Base-by-base conservation (phyloP, 2,888 invertebrate species). In the Lomographa bimaculata region DNA sequence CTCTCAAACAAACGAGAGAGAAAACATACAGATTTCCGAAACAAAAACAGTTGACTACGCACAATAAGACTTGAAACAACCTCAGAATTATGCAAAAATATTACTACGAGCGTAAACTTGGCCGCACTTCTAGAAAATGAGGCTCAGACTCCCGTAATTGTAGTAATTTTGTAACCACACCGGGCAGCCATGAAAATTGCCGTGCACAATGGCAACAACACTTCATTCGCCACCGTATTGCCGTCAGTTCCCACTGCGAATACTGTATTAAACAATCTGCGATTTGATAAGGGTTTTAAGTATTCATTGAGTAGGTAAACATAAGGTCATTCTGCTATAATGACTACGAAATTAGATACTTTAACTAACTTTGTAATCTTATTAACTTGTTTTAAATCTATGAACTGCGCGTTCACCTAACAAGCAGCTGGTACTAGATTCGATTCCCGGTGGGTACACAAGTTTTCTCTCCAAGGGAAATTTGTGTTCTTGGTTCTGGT, bases 261-360 rank as follows among this genome's bases (percentile, higher is more conserved):
- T 20, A 32, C 25, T 32, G 34, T 41, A 11, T 32, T 42, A 30
- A 42, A 49, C 46, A 50, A 53, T 46, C 43, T 43, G 43, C 21
- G 11, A 39, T 46, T 43, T 46, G 42, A 47, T 45, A 50, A 47
- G 33, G 26, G 26, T 33, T 40, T 44, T 45, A 49, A 36, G 44
- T 37, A 9, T 9, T 21, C 21, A 34, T 41, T 39, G 40, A 36
- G 26, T 6, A 21, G 35, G 16, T 21, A 34, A n/a, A 21, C 9
- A 28, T 28, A 1, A 33, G 33, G 29, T 32, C 16, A 10, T 21
- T 14, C n/a, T n/a, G n/a, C n/a, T n/a, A n/a, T n/a, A n/a, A n/a
- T n/a, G n/a, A n/a, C n/a, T n/a, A n/a, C n/a, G n/a, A n/a, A n/a
- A n/a, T n/a, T n/a, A n/a, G n/a, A n/a, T n/a, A n/a, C n/a, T n/a